These are phyloP conservation scores for Idaea aversata DNA, from an alignment of 2,888 invertebrate species.

Conservation along the genomic window DNA sequence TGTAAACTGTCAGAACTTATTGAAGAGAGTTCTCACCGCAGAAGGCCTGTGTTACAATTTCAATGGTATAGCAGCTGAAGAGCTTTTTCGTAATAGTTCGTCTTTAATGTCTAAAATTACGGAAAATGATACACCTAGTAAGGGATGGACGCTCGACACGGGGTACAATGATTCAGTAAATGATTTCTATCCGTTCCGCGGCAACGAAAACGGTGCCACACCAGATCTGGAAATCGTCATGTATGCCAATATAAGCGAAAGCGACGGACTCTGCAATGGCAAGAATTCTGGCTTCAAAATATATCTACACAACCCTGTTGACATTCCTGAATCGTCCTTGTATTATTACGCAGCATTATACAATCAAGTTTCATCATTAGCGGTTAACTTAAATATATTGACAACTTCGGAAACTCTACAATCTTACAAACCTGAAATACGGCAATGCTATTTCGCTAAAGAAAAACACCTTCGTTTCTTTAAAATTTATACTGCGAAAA, in stretches of 20 bases:
- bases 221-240: constrained; percentile 29
- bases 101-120: not conserved
- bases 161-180: constrained; percentile 22
- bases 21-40: not conserved
- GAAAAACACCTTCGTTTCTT: constrained; percentile 34
- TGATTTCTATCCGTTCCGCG: constrained; percentile 29
- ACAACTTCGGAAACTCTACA: not conserved
- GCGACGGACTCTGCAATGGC: constrained; percentile 28
- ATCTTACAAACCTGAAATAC: constrained; percentile 13
- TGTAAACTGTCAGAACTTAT: not conserved
- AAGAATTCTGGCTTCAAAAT: constrained; percentile 34
- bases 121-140: constrained; percentile 7
- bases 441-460: constrained; percentile 36
- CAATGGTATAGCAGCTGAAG: constrained; percentile 1
- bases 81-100: not conserved
- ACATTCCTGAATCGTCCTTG: constrained; percentile 31
- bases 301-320: constrained; percentile 36
- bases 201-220: constrained; percentile 24
- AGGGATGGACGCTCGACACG: constrained; percentile 22
- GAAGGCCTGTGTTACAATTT: constrained; percentile 8
- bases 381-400: constrained; percentile 24
- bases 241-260: constrained; percentile 13
- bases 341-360: constrained; percentile 34
- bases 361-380: constrained; percentile 29
- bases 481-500: constrained; percentile 32